Percentiles rank a stretch among this genome's conserved stretches.
Evolutionary conservation across 2,113 vertebrate genomes (phyloP).

Genomic region (Melozone crissalis): DNA sequence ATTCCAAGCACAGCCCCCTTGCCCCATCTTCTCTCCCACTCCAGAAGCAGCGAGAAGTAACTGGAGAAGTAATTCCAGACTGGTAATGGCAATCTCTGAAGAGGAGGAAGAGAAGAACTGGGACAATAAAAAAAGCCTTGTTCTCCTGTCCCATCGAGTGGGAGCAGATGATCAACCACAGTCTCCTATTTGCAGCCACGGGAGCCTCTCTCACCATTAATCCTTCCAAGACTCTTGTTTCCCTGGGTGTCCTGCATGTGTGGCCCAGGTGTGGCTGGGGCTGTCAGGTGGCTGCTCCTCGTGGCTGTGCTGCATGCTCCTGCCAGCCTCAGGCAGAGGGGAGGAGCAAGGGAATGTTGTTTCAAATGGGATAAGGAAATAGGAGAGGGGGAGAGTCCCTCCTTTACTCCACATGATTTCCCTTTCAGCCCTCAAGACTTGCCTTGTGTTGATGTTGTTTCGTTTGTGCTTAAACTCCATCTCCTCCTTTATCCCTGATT

Average conservation of each 20-base stretch:
- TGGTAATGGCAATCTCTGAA: not conserved
- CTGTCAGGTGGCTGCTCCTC: not conserved
- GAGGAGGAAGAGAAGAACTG: conserved; percentile 33
- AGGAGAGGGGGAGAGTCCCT: not conserved
- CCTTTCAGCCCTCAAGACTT: not conserved
- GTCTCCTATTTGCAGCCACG: not conserved
- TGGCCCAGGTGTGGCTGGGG: not conserved
- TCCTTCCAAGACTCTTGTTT: not conserved
- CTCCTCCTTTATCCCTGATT: not conserved
- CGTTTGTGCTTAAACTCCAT: not conserved
- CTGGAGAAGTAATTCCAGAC: not conserved
- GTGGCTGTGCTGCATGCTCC: not conserved
- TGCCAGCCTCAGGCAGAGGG: not conserved
- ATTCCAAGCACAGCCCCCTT: not conserved
- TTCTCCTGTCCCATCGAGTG: not conserved
- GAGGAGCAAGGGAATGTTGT: not conserved
- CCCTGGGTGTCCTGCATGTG: not conserved
- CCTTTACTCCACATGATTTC: not conserved
- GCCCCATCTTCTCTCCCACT: conserved; percentile 22
- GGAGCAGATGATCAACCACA: not conserved
- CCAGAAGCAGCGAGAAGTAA: not conserved
- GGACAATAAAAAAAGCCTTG: not conserved
- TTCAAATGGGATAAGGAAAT: not conserved
- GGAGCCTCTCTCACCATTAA: not conserved
- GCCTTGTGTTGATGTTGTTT: not conserved